Base-by-base conservation (phyloP, 2,113 vertebrate species). In the Clupea harengus region DNA sequence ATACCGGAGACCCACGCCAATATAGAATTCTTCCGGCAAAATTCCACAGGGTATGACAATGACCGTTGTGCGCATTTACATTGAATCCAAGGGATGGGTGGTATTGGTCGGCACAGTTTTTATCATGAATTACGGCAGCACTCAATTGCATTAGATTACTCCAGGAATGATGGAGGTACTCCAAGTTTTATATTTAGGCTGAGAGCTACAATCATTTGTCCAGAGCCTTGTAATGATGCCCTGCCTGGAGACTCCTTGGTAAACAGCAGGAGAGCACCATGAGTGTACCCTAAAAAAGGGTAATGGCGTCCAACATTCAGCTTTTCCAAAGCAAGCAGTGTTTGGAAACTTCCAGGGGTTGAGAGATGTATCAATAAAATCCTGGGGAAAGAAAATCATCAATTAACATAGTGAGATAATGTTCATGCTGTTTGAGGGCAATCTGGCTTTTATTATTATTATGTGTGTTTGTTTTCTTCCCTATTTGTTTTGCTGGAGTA, bases 101-200 rank as follows among this genome's bases (percentile, higher is more conserved):
- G 72, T 78, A 44, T 78, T 39, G 72, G 10, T 78, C 15, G 72
- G 72, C 72, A 10, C 28, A 39, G 25, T 78, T 78, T 78, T 22
- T 0, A 44, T 75, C 45, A 44, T 49, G 84, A 83, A 83, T 60
- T 78, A 52, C 64, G 0, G 60, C 64, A 46, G 39, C 25, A 15
- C 67, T 75, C 46, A 60, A n/a, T 81, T 20, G 47, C 64, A 83
- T 78, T 60, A 86, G 50, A 49, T 45, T n/a, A 28, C 28, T 17
- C 28, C 10, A 4, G 72, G 72, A 5, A 18, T 8, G 11, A 28
- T 28, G 82, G 22, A 25, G 60, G 46, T 11, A 20, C 28, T 83
- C 60, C 64, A 86, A 78, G 28, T 50, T 86, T 83, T 83, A 86
- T 86, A 52, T 82, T 82, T 86, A 78, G 32, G 72, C 72, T 32